Evolutionary conservation across 2,888 invertebrate genomes (phyloP), one percentile per base, ranked within the genome.

Genomic region (Ophion costatus): DNA sequence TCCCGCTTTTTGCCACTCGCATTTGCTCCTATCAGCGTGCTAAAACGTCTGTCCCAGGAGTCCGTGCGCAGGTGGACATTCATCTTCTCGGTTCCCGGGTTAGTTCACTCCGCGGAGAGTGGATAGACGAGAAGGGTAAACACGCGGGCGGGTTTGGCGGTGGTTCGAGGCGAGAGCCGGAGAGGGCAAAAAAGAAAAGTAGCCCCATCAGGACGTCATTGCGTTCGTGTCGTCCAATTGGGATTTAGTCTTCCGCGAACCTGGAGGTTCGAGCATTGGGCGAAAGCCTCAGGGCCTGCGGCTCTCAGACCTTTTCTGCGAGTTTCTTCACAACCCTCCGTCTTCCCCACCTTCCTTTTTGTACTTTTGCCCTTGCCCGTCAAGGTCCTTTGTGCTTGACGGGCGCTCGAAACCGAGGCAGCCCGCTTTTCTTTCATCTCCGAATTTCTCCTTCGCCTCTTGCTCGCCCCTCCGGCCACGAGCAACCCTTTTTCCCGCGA

Each of bases 211-310:
- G 29, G 77, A 63, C n/a, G 5, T 29, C 63, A 24, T 63, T 51
- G 66, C 42, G 24, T 17, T 67, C 69, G 59, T 59, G 57, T 33
- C 73, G 59, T 66, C 78, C 79, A 82, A 85, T 85, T 82, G 80
- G 75, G 82, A 85, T 80, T 82, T 85, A 76, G 75, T 63, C 42
- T 63, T 57, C 67, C 66, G 24, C n/a, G 45, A 24, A 75, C 67
- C 56, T 42, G 11, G 51, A 75, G 74, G 22, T 29, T 66, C 45
- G 70, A 42, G 73, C 71, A 76, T 17, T 20, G n/a, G 45, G 10
- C 20, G 24, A 22, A 14, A 45, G 45, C 45, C 24, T 9, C 63
- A 6, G 24, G 61, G 10, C 11, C 29, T 17, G 5, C 9, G 10
- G 33, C 51, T 51, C 24, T 59, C 17, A 29, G 29, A 22, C 38